phyloP scores from a whole-genome alignment of 2,797 vertebrate genomes.

The Paguma larvata region DNA sequence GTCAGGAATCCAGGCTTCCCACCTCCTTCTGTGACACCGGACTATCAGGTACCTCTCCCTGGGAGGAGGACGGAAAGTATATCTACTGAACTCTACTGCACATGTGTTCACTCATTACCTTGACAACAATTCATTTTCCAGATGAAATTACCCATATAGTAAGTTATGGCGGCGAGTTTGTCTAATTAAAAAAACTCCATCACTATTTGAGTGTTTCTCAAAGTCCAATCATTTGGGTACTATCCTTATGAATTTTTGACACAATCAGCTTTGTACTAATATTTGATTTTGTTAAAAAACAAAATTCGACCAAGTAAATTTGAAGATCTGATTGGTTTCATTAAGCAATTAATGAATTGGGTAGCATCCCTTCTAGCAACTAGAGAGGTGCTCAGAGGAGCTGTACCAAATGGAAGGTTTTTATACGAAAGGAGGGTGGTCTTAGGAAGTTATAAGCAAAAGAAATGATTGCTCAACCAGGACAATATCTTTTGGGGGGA shows the following conservation, averaged over 20 bases:
- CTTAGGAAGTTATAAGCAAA: background rate
- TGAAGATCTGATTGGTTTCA: background rate
- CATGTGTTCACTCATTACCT: background rate
- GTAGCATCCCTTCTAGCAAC: background rate
- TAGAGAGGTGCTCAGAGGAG: background rate
- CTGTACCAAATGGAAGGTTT: background rate
- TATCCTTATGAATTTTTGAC: slow-evolving; percentile 3
- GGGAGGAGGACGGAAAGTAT: background rate
- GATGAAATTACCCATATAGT: background rate
- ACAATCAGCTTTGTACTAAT: slow-evolving; percentile 2
- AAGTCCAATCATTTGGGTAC: background rate
- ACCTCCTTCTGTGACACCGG: background rate
- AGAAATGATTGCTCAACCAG: background rate
- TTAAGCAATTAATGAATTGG: background rate
- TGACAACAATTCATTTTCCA: background rate
- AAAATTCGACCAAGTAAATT: background rate
- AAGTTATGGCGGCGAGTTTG: background rate
- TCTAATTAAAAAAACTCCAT: background rate
- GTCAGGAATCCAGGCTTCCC: slow-evolving; percentile 27
- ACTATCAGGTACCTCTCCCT: background rate
- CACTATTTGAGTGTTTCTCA: background rate
- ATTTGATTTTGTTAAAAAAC: background rate
- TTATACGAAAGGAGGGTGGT: background rate
- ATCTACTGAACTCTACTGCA: background rate
- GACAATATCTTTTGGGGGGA: background rate